Percentiles rank a stretch among this genome's conserved stretches.
Conservation (phyloP, 2,113 vertebrate species). For the Redunca redunca region DNA sequence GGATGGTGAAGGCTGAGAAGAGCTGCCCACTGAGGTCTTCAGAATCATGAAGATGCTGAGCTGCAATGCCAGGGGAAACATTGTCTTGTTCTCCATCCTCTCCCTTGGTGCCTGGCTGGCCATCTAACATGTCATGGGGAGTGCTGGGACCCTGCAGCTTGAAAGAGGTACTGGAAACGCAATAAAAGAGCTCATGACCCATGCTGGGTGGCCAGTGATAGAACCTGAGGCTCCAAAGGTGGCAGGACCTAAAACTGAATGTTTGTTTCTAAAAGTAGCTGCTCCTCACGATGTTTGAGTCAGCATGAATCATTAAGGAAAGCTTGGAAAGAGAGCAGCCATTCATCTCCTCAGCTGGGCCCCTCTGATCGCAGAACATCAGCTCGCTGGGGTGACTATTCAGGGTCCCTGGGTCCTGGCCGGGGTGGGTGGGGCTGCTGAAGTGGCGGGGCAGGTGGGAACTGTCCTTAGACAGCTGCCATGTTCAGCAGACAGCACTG, state of each 20-base stretch:
- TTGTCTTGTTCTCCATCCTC: background rate
- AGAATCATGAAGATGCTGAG: background rate
- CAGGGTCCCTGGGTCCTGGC: background rate
- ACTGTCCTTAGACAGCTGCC: background rate
- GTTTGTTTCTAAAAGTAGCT: background rate
- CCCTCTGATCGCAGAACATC: background rate
- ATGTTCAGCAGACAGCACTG: background rate
- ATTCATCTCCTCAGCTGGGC: background rate
- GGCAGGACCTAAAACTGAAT: background rate
- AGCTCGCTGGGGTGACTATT: background rate
- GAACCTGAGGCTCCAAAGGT: background rate
- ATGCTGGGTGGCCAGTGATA: background rate
- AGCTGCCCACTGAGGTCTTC: no score
- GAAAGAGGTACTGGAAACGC: background rate
- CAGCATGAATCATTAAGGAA: background rate
- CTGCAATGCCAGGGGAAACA: background rate
- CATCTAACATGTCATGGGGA: background rate
- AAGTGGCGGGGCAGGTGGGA: background rate
- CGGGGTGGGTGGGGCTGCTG: background rate
- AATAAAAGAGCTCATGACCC: background rate
- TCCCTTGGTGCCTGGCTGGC: background rate
- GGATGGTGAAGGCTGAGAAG: background rate
- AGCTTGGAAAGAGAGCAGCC: no score
- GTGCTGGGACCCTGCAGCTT: background rate
- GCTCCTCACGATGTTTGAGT: background rate